These are phyloP conservation scores for Hedychridium roseum DNA, from an alignment of 2,888 invertebrate genomes.

Conservation along the genomic window DNA sequence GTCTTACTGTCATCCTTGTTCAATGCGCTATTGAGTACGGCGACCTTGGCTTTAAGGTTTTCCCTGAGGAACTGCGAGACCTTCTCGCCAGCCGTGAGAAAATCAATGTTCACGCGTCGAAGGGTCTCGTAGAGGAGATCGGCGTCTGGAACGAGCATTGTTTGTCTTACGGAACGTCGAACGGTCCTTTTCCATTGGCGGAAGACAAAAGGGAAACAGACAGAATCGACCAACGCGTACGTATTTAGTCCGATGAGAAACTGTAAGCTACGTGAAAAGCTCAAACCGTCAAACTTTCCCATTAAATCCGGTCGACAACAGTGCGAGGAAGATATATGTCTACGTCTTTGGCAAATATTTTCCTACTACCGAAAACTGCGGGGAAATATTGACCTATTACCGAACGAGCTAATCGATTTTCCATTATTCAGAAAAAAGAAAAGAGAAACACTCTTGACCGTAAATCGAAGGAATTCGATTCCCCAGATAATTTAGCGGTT, in stretches of 20 bases:
- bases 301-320: too few relatives aligned
- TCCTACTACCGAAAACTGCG: too few relatives aligned
- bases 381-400: too few relatives aligned
- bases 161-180: background rate
- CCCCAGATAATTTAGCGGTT: background rate
- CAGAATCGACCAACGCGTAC: background rate
- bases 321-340: too few relatives aligned
- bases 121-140: slow-evolving; percentile 77
- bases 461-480: background rate
- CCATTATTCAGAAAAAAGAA: background rate
- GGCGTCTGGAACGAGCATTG: slow-evolving; percentile 68
- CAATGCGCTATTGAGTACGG: slow-evolving; percentile 49
- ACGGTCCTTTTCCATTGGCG: too few relatives aligned
- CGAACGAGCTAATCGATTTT: too few relatives aligned
- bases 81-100: slow-evolving; percentile 74
- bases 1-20: slow-evolving; percentile 69
- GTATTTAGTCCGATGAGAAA: too few relatives aligned
- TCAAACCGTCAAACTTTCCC: too few relatives aligned
- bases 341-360: too few relatives aligned
- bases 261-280: too few relatives aligned
- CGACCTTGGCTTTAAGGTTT: slow-evolving; percentile 69
- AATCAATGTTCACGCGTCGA: slow-evolving; percentile 73
- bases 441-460: too few relatives aligned
- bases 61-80: slow-evolving; percentile 79
- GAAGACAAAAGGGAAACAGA: background rate